phyloP scores from a whole-genome alignment of 2,797 vertebrate genomes.

The Falco columbarius region DNA sequence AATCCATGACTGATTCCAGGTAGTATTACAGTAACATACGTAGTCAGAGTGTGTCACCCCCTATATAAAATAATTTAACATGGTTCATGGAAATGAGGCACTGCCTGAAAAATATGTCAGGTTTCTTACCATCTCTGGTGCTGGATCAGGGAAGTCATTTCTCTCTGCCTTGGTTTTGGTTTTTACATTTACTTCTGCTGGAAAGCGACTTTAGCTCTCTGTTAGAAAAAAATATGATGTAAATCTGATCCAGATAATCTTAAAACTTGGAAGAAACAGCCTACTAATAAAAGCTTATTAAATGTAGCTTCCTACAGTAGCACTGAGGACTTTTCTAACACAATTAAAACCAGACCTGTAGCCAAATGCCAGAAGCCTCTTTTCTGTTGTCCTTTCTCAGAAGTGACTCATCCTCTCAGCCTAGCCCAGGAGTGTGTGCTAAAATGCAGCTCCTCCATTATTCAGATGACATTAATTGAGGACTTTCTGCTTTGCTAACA shows the following conservation, averaged over 20 bases:
- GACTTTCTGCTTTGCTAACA: neutral
- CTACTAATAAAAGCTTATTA: neutral
- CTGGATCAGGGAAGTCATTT: neutral
- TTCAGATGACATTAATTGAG: neutral
- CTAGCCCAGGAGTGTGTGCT: neutral
- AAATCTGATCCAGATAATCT: neutral
- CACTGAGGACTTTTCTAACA: neutral
- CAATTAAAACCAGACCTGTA: neutral
- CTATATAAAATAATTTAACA: neutral
- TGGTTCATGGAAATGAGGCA: neutral
- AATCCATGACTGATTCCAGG: neutral
- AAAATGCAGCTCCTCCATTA: neutral
- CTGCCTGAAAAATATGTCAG: neutral
- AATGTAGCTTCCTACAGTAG: neutral
- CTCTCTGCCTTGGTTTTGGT: neutral
- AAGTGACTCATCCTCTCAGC: neutral
- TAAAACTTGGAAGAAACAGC: neutral
- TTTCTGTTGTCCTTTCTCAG: neutral
- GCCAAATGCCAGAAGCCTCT: neutral
- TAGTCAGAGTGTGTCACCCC: neutral
- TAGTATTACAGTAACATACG: neutral
- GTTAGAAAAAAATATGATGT: neutral
- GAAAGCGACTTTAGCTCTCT: neutral
- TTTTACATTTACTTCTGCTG: neutral
- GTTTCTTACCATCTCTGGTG: neutral